These are phyloP conservation scores for Vidua chalybeata DNA, from an alignment of 2,113 vertebrate species.

Conservation along the genomic window DNA sequence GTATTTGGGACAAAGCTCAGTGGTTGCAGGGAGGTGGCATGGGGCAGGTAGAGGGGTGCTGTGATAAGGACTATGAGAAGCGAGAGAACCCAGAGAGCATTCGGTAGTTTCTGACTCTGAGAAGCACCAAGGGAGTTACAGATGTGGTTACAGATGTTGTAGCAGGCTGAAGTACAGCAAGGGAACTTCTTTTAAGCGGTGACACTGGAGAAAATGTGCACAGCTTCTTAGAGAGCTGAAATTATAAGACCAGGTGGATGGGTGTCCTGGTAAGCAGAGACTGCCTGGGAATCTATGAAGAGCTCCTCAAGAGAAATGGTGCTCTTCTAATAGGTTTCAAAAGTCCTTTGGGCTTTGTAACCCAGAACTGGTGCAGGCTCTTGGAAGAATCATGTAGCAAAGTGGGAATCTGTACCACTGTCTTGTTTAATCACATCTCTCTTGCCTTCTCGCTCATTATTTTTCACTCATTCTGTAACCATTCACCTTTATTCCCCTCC, in stretches of 20 bases:
- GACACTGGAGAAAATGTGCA: not conserved
- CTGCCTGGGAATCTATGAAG: not conserved
- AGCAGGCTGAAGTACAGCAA: not conserved
- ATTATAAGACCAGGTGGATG: not conserved
- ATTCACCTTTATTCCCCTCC: not conserved
- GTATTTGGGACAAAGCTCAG: not conserved
- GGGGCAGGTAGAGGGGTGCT: accelerated
- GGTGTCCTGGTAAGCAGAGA: not conserved
- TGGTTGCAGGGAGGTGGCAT: not conserved
- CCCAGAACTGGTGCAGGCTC: not conserved
- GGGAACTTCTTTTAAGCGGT: not conserved
- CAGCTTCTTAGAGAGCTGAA: not conserved
- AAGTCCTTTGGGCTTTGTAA: not conserved
- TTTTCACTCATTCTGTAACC: not conserved
- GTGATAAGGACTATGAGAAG: not conserved
- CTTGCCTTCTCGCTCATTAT: not conserved
- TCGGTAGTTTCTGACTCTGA: not conserved
- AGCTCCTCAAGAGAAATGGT: not conserved
- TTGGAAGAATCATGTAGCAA: not conserved
- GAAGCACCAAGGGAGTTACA: not conserved
- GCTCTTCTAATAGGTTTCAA: not conserved
- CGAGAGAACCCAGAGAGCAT: accelerated
- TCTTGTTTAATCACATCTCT: not conserved
- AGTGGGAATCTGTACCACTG: not conserved
- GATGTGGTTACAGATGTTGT: not conserved